Evolutionary conservation across 2,797 vertebrate species (phyloP).

Genomic region (Glyptemys insculpta): DNA sequence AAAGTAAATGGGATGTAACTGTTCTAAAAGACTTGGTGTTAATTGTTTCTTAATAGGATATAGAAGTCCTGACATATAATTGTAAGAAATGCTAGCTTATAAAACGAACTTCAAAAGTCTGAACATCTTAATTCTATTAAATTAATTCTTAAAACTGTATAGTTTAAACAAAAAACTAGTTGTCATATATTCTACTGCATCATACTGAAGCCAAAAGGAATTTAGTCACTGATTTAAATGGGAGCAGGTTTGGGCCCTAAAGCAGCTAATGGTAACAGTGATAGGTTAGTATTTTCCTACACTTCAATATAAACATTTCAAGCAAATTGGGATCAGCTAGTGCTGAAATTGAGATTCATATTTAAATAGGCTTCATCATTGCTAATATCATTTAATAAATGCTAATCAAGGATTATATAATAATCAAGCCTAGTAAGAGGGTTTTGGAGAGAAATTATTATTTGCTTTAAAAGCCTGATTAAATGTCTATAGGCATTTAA

Average conservation of each 20-base stretch:
- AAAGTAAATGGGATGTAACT: background rate
- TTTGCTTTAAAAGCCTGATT: background rate
- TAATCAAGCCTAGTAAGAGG: background rate
- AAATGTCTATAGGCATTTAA: background rate
- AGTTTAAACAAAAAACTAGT: background rate
- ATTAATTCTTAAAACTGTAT: background rate
- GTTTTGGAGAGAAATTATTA: background rate
- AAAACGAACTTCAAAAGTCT: background rate
- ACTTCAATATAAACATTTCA: background rate
- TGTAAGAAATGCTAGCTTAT: background rate
- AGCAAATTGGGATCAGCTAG: background rate
- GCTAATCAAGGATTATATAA: background rate
- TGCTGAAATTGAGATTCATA: background rate
- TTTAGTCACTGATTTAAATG: background rate
- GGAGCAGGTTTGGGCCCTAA: background rate
- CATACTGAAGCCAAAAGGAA: background rate
- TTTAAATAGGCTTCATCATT: background rate
- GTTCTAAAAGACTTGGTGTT: background rate
- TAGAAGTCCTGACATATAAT: background rate
- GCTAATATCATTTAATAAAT: background rate
- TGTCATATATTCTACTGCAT: background rate
- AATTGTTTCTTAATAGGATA: background rate
- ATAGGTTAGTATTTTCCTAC: background rate
- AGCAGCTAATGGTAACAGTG: background rate
- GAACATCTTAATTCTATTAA: background rate